Conservation (phyloP, 2,888 invertebrate genomes). For the Eupithecia vulgata region DNA sequence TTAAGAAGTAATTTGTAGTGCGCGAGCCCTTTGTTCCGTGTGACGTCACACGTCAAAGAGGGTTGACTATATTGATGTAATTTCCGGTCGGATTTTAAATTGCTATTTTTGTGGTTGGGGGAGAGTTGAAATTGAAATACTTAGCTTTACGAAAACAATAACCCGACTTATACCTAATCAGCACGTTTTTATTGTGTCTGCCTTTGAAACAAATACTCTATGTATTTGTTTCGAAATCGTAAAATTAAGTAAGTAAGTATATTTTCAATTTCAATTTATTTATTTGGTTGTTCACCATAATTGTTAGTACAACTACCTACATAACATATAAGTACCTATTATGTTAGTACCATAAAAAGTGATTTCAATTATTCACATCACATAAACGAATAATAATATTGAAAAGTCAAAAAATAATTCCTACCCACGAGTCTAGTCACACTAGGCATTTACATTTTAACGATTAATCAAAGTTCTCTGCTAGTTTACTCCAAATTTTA, state of each 20-base stretch:
- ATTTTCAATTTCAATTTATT: too few species aligned
- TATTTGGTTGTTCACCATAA: too few species aligned
- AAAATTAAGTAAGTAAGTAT: too few species aligned
- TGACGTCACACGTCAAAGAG: constrained; percentile 45
- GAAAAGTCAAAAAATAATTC: too few species aligned
- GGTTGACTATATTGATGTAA: constrained; percentile 37
- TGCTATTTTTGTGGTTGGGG: constrained; percentile 10
- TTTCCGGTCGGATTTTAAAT: constrained; percentile 27
- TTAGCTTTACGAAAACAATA: constrained; percentile 3
- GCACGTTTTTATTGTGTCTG: neutral
- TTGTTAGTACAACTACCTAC: too few species aligned
- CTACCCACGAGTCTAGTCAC: too few species aligned
- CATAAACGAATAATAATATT: too few species aligned
- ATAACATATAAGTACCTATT: too few species aligned
- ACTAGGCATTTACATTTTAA: too few species aligned
- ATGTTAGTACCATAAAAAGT: too few species aligned
- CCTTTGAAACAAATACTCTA: neutral
- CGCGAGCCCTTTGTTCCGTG: constrained; percentile 57
- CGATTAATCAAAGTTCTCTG: neutral
- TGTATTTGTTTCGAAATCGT: too few species aligned
- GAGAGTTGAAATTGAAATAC: constrained; percentile 3
- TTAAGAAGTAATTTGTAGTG: constrained; percentile 57
- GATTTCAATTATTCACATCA: too few species aligned
- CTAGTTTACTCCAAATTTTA: neutral
- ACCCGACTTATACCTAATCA: neutral